A percentile compares a stretch with the other conserved stretches of the same genome.
These are phyloP conservation scores for Masticophis lateralis DNA, from an alignment of 2,797 vertebrate genomes.

Conservation along the genomic window DNA sequence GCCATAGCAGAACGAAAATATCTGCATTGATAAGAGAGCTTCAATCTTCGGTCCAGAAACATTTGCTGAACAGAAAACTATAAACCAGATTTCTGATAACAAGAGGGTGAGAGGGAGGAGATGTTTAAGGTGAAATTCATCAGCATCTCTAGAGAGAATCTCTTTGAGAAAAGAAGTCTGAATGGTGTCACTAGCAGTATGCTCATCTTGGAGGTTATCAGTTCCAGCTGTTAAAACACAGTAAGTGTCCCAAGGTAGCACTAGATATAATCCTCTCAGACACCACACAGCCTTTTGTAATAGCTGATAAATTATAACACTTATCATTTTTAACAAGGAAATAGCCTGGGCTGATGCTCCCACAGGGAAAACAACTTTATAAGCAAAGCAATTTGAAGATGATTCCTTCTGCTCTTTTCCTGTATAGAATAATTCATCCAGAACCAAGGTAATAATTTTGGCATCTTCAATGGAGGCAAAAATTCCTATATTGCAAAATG, in stretches of 20 bases:
- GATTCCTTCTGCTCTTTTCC: constrained; percentile 23
- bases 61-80: background rate
- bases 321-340: constrained; percentile 32
- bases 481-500: background rate
- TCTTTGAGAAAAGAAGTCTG: background rate
- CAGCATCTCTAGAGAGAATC: background rate
- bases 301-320: constrained; percentile 28
- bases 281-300: constrained; percentile 33
- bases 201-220: background rate
- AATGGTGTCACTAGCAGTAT: background rate
- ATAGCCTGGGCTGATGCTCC: background rate
- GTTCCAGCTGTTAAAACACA: constrained; percentile 3
- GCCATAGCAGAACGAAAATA: background rate
- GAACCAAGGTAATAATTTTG: background rate
- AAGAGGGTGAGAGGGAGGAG: background rate
- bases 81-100: background rate
- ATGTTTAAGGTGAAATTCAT: background rate
- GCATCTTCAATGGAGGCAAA: constrained; percentile 16
- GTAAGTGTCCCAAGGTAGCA: constrained; percentile 8
- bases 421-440: constrained; percentile 11
- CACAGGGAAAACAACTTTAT: background rate
- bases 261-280: constrained; percentile 21
- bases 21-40: background rate
- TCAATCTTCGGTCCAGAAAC: background rate
- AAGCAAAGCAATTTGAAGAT: constrained; percentile 8